phyloP scores from a whole-genome alignment of 2,888 invertebrate genomes.

The Mechanitis messenoides region DNA sequence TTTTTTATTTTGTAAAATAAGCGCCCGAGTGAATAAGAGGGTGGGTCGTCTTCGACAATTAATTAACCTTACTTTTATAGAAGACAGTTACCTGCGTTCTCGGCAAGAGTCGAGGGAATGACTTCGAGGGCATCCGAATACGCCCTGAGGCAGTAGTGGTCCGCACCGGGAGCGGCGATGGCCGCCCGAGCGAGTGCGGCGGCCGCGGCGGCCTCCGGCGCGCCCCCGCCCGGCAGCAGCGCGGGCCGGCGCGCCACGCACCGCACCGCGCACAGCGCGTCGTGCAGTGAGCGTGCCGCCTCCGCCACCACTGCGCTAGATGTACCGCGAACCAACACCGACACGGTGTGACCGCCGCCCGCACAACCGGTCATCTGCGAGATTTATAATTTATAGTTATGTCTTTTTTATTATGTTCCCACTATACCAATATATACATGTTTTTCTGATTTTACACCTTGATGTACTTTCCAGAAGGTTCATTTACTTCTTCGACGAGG shows the following conservation, averaged over 20 bases:
- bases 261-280: conserved; percentile 93
- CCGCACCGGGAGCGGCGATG: conserved; percentile 90
- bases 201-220: conserved; percentile 97
- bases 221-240: conserved; percentile 96
- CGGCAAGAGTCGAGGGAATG: conserved; percentile 68
- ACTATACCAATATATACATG: too few relatives aligned
- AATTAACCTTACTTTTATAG: too few relatives aligned
- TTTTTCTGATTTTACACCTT: conserved; percentile 74
- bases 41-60: too few relatives aligned
- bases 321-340: conserved; percentile 90
- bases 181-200: conserved; percentile 88
- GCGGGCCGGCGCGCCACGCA: conserved; percentile 96
- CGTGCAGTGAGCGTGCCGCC: conserved; percentile 94
- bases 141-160: conserved; percentile 96
- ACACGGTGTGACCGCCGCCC: conserved; percentile 92
- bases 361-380: conserved; percentile 88
- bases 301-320: conserved; percentile 93
- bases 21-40: too few relatives aligned
- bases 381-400: too few relatives aligned
- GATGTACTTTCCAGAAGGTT: conserved; percentile 92
- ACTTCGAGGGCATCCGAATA: conserved; percentile 97
- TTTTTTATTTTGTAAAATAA: too few relatives aligned
- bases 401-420: too few relatives aligned
- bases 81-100: conserved; percentile 57
- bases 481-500: conserved; percentile 93